A percentile compares a stretch with the other conserved stretches of the same genome.
These are phyloP conservation scores for Chymomyza amoena DNA, from an alignment of 2,888 invertebrate genomes.

Conservation along the genomic window DNA sequence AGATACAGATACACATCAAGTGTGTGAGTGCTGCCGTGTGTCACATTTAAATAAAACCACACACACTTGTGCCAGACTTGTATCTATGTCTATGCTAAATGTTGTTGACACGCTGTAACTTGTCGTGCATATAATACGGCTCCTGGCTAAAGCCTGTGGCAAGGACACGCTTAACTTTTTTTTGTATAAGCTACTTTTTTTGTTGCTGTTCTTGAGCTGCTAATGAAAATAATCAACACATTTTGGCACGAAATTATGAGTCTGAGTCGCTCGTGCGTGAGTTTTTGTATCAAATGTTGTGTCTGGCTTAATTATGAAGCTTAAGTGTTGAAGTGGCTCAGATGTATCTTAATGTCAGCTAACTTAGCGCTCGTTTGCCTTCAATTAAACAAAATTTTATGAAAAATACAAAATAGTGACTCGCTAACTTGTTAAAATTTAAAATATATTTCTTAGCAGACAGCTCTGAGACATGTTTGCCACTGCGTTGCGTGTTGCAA, in stretches of 20 bases:
- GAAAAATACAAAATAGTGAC: background rate
- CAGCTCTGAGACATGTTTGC: background rate
- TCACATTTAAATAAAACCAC: slow-evolving; percentile 33
- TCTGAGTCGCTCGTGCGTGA: background rate
- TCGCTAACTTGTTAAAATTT: too few relatives aligned
- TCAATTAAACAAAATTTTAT: background rate
- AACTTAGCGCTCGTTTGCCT: slow-evolving; percentile 13
- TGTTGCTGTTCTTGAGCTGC: slow-evolving; percentile 11
- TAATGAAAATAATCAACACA: slow-evolving; percentile 15
- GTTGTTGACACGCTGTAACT: slow-evolving; percentile 9
- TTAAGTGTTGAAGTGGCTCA: background rate
- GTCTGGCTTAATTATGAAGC: background rate
- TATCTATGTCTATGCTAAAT: slow-evolving; percentile 10
- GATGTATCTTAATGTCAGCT: background rate
- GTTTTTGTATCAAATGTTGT: background rate
- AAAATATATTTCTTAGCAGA: too few relatives aligned
- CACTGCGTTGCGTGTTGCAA: slow-evolving; percentile 7
- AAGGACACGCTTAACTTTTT: background rate
- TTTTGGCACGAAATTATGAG: background rate
- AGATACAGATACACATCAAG: slow-evolving; percentile 21
- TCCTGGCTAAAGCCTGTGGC: background rate
- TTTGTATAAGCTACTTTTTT: background rate
- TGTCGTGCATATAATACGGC: background rate
- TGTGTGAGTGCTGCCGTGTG: slow-evolving; percentile 26
- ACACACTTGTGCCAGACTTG: background rate